Percentiles rank a stretch among this genome's conserved stretches.
Evolutionary conservation across 2,888 invertebrate species (phyloP).

Genomic region (Parnassius orleans): DNA sequence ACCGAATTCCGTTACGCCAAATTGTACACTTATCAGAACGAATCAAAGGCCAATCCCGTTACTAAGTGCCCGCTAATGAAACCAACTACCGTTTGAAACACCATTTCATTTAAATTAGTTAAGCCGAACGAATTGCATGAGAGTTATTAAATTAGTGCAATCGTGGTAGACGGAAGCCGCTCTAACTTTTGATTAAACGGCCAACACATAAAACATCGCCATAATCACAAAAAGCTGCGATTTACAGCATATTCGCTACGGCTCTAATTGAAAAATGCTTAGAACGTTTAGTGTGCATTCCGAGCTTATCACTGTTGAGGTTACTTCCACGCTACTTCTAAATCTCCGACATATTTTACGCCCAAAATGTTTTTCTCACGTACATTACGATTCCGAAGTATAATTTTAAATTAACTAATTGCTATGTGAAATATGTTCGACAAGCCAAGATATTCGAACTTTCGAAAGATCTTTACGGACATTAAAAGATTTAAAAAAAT

Average conservation of each 20-base stretch:
- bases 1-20: conserved; percentile 28
- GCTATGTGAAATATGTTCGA: conserved; percentile 37
- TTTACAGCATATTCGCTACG: conserved; percentile 45
- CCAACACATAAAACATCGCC: conserved; percentile 41
- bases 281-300: conserved; percentile 8
- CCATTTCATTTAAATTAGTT: conserved; percentile 59
- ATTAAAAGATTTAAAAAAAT: conserved; percentile 18
- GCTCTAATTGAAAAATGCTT: conserved; percentile 46
- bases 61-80: conserved; percentile 51
- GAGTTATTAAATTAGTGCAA: conserved; percentile 51
- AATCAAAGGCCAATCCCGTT: conserved; percentile 28
- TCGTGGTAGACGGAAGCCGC: conserved; percentile 44
- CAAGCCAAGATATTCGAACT: conserved; percentile 7
- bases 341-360: conserved; percentile 5
- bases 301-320: background rate
- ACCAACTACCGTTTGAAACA: conserved; percentile 53
- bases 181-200: conserved; percentile 46
- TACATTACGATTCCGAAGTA: conserved; percentile 36
- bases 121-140: conserved; percentile 50
- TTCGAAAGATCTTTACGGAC: conserved; percentile 5
- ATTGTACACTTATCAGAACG: conserved; percentile 25
- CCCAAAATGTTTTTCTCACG: conserved; percentile 26
- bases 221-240: conserved; percentile 46
- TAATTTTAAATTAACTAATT: conserved; percentile 43
- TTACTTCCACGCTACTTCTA: background rate